Base-by-base conservation (phyloP, 2,797 vertebrate genomes). In the Numenius phaeopus region DNA sequence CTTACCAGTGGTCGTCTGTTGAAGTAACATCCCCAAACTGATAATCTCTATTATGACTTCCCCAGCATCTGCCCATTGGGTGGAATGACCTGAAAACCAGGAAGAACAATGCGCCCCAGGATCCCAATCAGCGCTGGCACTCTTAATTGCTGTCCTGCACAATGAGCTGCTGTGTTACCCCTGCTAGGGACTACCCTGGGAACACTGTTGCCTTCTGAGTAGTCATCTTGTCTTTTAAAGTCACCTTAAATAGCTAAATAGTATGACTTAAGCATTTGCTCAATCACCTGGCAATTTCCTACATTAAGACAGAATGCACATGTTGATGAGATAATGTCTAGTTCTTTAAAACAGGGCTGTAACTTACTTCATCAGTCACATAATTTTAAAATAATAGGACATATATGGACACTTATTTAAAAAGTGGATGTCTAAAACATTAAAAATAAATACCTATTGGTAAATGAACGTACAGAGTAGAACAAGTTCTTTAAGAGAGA, bases 1-100 rank as follows among this genome's bases (percentile, higher is more conserved):
- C 47, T 73, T 76, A 64, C 19, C 47, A 44, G 0, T 50, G 71
- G 57, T 42, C 5, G 2, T 61, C 67, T 65, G 54, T 52, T 85
- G 69, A 81, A 84, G 42, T 62, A 39, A 61, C 70, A 93, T 61
- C 62, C 42, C 61, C 32, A 83, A 83, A 88, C 54, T 79, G 71
- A 73, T 86, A 91, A 95, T 91, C 82, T 92, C 81, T 81, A 73
- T 92, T 90, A 92, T 85, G 93, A 94, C 69, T 96, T 94, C 24
- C 79, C 29, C 50, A 92, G 82, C 87, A 86, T 96, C 84, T 96
- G 90, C 39, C 90, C 62, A 69, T 91, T 91, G 86, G 89, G 90
- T 95, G 92, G 87, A 96, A 96, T 91, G 96, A 95, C 94, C 89
- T 96, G 94, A 96, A 97, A 97, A 94, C 90, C 55, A 13, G 65